phyloP scores from a whole-genome alignment of 2,888 invertebrate species.

The Sicus ferrugineus region DNA sequence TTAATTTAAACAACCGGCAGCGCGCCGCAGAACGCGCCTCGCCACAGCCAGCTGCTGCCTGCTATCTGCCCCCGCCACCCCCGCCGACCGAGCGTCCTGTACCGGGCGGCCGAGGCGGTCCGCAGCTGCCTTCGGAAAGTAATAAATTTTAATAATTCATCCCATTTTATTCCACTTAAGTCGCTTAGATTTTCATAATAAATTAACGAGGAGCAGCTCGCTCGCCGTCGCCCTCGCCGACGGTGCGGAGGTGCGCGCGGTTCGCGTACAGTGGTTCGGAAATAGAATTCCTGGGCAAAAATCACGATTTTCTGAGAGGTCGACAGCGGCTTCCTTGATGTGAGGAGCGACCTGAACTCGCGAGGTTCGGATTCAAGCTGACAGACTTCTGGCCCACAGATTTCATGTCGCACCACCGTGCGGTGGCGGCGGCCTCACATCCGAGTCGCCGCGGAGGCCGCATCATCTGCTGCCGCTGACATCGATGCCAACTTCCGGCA shows the following conservation, averaged over 20 bases:
- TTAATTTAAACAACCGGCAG: background rate
- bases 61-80: background rate
- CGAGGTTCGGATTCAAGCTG: too few relatives aligned
- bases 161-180: constrained; percentile 63
- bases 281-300: too few relatives aligned
- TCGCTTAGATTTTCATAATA: constrained; percentile 63
- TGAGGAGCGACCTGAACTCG: too few relatives aligned
- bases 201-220: constrained; percentile 53
- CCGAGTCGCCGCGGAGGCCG: background rate
- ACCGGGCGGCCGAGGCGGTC: too few relatives aligned
- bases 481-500: constrained; percentile 8
- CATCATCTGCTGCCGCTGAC: background rate
- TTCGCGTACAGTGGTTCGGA: too few relatives aligned
- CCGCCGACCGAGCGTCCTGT: too few relatives aligned
- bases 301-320: too few relatives aligned
- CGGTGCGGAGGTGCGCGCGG: too few relatives aligned
- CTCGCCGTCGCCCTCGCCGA: too few relatives aligned
- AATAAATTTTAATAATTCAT: constrained; percentile 63
- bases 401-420: background rate
- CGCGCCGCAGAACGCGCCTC: background rate
- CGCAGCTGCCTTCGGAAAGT: constrained; percentile 49
- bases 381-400: too few relatives aligned
- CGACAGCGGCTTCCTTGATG: too few relatives aligned
- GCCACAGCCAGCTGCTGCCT: background rate
- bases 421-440: background rate